A percentile compares a stretch with the other conserved stretches of the same genome.
These are phyloP conservation scores for Lathronympha strigana DNA, from an alignment of 2,888 invertebrate genomes.

Conservation along the genomic window DNA sequence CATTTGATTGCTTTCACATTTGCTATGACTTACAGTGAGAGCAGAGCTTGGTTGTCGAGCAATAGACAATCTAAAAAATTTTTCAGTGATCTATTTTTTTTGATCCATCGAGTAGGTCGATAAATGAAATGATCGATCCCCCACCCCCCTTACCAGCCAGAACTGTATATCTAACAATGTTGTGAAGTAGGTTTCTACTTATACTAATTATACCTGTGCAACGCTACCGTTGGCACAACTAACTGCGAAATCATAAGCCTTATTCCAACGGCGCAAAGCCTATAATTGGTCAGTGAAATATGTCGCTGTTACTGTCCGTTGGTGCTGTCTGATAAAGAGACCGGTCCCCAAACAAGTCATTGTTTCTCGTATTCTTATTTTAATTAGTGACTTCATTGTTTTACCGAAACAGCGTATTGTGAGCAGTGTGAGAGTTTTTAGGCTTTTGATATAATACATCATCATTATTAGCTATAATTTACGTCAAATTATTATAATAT, in stretches of 20 bases:
- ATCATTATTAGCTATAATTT: too few species aligned
- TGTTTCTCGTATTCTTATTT: conserved; percentile 36
- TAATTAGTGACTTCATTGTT: conserved; percentile 27
- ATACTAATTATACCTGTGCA: neutral
- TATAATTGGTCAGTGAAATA: neutral
- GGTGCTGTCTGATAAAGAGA: conserved; percentile 11
- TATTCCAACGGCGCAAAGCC: neutral
- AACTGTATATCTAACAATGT: too few species aligned
- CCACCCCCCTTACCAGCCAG: too few species aligned
- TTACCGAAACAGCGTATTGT: conserved; percentile 19
- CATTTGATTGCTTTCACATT: conserved; percentile 42
- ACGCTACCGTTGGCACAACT: neutral
- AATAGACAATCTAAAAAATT: too few species aligned
- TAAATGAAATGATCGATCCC: too few species aligned
- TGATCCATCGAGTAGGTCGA: too few species aligned
- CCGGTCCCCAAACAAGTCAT: conserved; percentile 24
- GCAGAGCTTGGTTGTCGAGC: too few species aligned
- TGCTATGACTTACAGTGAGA: conserved; percentile 29
- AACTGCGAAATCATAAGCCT: neutral
- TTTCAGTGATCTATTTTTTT: neutral
- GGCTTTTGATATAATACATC: neutral
- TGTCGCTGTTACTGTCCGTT: conserved; percentile 13
- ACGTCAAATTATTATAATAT: too few species aligned
- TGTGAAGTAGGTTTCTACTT: conserved; percentile 26
- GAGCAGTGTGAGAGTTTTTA: neutral